Base-by-base conservation (phyloP, 1,140 invertebrate species). In the Dendroctonus ponderosae region DNA sequence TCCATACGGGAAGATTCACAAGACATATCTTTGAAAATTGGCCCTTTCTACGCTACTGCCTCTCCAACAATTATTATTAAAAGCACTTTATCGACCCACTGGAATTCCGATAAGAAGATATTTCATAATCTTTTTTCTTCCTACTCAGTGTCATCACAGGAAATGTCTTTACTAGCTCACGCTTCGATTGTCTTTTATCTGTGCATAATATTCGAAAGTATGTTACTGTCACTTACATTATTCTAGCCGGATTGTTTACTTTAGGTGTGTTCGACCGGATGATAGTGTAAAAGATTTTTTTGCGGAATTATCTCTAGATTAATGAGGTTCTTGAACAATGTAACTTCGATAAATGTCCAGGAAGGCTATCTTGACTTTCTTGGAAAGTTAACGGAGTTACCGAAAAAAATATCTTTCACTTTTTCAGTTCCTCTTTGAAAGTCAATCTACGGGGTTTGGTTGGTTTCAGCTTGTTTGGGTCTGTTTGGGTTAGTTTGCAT, bases 111-210 rank as follows among this genome's bases (percentile, higher is more conserved):
- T 61, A 50, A 12, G 14, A 51, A 44, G 66, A 68, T 63, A 58
- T 68, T 68, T 62, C 60, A 56, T 68, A 68, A 68, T 68, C 66
- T 62, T 42, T 60, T 9, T 43, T 53, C 66, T 62, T 68, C 60
- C 66, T 68, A 62, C 66, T 62, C 66, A 63, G 48, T 54, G 58
- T 62, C 65, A 67, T 61, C 65, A 67, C 59, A 67, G 65, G 59
- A 67, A 67, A 61, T 62, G 58, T 44, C 57, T 60, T 52, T 57
- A 59, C 54, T 43, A 51, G 40, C 46, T 50, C 57, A 66, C 57
- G 49, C 41, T 44, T 54, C 43, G 12, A 61, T 59, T 56, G 50
- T 43, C 14, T 51, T 60, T 67, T 60, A 60, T 61, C 44, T 67
- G n/a, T 66, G 48, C 5, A 7, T n/a, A 4, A 12, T 39, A 53